A percentile compares a stretch with the other conserved stretches of the same genome.
These are phyloP conservation scores for Coecobrya sp. DNA, from an alignment of 2,888 invertebrate genomes.

Conservation along the genomic window DNA sequence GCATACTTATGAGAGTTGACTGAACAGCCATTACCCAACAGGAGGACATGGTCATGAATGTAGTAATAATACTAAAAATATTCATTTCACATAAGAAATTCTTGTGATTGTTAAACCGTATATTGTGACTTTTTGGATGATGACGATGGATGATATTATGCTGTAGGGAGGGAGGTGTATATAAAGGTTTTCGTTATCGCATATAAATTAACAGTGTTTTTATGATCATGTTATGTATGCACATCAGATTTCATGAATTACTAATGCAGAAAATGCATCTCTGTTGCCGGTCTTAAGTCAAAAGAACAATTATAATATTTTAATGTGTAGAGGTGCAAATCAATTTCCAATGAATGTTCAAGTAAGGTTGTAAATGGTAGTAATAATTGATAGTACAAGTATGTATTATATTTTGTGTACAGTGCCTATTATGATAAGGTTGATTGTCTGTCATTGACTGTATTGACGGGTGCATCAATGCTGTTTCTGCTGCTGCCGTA, in stretches of 20 bases:
- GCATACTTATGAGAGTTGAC: constrained; percentile 58
- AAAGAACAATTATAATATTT: constrained; percentile 13
- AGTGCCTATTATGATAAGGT: constrained; percentile 16
- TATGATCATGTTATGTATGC: constrained; percentile 27
- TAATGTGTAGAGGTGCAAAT: constrained; percentile 16
- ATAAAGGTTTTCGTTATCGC: too few species aligned
- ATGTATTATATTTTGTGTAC: too few species aligned
- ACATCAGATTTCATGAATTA: constrained; percentile 61
- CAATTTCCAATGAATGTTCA: background rate
- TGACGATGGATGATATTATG: background rate
- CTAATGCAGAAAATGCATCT: constrained; percentile 46
- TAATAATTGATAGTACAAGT: background rate
- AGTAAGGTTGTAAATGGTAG: background rate
- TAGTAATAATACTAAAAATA: background rate
- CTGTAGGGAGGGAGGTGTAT: background rate
- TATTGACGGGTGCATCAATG: constrained; percentile 10
- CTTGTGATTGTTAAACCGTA: background rate
- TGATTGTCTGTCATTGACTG: constrained; percentile 18
- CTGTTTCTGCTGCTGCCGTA: background rate
- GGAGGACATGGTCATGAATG: constrained; percentile 1
- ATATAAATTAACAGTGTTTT: constrained; percentile 11
- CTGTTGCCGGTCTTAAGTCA: background rate
- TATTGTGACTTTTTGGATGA: constrained; percentile 4
- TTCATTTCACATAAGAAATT: constrained; percentile 39
- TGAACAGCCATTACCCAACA: constrained; percentile 43